Evolutionary conservation across 2,113 vertebrate genomes (phyloP).

Genomic region (Oreochromis aureus): DNA sequence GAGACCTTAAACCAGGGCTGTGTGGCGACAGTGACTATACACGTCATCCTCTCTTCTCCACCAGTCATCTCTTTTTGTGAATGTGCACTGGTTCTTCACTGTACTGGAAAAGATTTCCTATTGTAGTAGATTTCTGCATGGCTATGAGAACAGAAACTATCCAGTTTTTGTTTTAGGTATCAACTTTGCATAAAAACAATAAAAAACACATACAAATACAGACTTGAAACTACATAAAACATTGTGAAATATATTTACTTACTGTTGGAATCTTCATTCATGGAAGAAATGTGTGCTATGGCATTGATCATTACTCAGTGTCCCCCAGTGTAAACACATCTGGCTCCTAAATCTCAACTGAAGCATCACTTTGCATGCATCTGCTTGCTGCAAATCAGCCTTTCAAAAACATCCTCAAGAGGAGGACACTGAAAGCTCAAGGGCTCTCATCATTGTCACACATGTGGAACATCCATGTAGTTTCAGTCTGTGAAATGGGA

Average conservation of each 20-base stretch:
- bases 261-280: neutral
- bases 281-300: neutral
- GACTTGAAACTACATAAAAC: neutral
- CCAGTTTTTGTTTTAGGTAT: neutral
- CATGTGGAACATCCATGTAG: conserved; percentile 28
- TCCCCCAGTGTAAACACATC: conserved; percentile 34
- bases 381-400: conserved; percentile 36
- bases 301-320: neutral
- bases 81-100: conserved; percentile 10
- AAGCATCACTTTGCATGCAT: conserved; percentile 7
- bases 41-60: neutral
- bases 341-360: conserved; percentile 23
- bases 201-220: neutral
- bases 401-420: conserved; percentile 10
- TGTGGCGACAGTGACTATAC: conserved; percentile 11
- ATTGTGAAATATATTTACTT: neutral
- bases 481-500: neutral
- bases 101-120: neutral
- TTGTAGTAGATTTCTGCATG: neutral
- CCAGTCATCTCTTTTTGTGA: neutral
- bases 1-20: conserved; percentile 10
- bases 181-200: neutral
- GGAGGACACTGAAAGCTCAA: conserved; percentile 5
- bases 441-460: conserved; percentile 10
- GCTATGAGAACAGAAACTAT: fast-evolving